These are phyloP conservation scores for Phasianus colchicus DNA, from an alignment of 2,113 vertebrate genomes.

Conservation along the genomic window DNA sequence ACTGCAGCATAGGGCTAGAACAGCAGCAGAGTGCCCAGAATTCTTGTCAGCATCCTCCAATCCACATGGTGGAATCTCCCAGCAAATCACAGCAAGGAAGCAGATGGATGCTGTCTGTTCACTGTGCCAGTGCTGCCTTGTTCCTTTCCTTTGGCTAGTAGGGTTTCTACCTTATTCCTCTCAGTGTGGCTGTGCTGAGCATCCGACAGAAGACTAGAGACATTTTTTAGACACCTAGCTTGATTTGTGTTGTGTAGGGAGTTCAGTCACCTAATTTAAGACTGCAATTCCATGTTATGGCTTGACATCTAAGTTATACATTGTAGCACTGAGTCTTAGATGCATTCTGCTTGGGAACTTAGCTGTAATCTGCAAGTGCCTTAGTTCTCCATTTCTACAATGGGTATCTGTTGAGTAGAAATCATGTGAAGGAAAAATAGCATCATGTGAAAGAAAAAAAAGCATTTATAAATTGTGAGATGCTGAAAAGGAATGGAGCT, in stretches of 20 bases:
- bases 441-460: background rate
- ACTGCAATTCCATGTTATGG: background rate
- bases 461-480: background rate
- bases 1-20: background rate
- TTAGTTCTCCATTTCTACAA: background rate
- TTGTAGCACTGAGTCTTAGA: background rate
- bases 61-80: background rate
- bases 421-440: background rate
- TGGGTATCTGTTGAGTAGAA: background rate
- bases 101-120: background rate
- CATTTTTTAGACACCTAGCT: background rate
- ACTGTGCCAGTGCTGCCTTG: background rate
- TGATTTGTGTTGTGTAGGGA: background rate
- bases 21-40: background rate
- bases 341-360: background rate
- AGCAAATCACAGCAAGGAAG: background rate
- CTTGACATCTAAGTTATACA: background rate
- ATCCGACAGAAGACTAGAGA: background rate
- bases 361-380: background rate
- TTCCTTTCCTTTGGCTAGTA: background rate
- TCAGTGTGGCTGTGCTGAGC: background rate
- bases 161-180: background rate
- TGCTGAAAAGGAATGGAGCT: background rate
- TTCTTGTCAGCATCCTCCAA: background rate
- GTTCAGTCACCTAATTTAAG: background rate